Evolutionary conservation across 2,113 vertebrate genomes (phyloP).

Genomic region (Microtus oregoni): DNA sequence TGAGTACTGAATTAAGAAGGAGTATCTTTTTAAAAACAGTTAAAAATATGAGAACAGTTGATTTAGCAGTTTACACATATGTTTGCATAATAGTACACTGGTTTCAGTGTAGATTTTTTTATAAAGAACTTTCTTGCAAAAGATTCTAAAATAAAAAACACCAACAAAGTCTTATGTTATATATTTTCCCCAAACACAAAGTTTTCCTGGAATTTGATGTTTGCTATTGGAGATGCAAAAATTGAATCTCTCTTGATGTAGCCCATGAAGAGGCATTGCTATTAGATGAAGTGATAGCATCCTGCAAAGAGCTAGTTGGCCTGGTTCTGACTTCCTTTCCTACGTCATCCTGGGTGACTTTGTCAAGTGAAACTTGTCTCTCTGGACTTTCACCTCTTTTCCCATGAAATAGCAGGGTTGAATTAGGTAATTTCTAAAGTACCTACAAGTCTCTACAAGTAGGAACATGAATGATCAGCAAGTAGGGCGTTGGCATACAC

Average conservation of each 20-base stretch:
- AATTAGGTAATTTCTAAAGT: slow-evolving; percentile 8
- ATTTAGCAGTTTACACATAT: neutral
- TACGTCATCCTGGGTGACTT: neutral
- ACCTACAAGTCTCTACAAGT: neutral
- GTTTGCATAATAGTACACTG: slow-evolving; percentile 16
- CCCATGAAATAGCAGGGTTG: slow-evolving; percentile 13
- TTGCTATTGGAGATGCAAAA: slow-evolving; percentile 4
- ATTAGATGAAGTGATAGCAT: neutral
- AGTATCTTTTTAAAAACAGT: neutral
- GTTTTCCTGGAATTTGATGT: slow-evolving; percentile 30
- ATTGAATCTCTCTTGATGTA: neutral
- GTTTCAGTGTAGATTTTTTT: neutral
- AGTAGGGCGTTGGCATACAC: neutral
- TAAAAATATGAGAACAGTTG: neutral
- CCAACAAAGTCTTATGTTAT: slow-evolving; percentile 5
- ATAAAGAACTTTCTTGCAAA: slow-evolving; percentile 17
- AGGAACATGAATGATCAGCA: neutral
- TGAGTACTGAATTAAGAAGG: neutral
- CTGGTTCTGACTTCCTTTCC: slow-evolving; percentile 26
- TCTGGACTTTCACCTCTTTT: slow-evolving; percentile 25
- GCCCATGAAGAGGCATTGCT: neutral
- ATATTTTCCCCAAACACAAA: neutral
- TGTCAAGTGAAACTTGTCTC: slow-evolving; percentile 8
- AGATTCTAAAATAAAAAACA: neutral
- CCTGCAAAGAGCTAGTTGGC: neutral